These are phyloP conservation scores for Plagodis dolabraria DNA, from an alignment of 2,888 invertebrate genomes.

Conservation along the genomic window DNA sequence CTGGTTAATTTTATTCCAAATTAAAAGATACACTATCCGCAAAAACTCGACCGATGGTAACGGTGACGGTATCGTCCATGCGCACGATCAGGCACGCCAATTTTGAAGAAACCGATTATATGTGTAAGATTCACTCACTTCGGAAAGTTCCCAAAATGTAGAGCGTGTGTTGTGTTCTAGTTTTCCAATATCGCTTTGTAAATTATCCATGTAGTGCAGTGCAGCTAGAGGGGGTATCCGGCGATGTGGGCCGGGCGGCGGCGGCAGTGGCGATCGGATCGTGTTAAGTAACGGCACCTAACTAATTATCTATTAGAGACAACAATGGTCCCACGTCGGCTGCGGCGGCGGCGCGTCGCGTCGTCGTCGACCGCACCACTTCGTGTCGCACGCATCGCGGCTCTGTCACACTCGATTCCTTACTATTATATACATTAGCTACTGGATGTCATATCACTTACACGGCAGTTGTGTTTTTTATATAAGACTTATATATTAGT, in stretches of 20 bases:
- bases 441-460: no score
- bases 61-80: constrained; percentile 35
- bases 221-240: constrained; percentile 54
- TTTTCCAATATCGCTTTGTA: constrained; percentile 50
- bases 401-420: background rate
- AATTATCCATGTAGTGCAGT: constrained; percentile 50
- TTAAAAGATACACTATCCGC: background rate
- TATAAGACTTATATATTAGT: no score
- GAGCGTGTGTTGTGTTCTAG: constrained; percentile 50
- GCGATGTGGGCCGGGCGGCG: constrained; percentile 58
- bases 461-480: no score
- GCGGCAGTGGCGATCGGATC: constrained; percentile 68
- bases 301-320: constrained; percentile 81
- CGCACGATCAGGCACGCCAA: constrained; percentile 39
- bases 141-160: constrained; percentile 41
- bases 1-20: background rate
- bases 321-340: constrained; percentile 78
- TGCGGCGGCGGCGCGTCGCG: constrained; percentile 25
- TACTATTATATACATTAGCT: no score
- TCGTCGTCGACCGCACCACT: constrained; percentile 50
- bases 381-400: constrained; percentile 54
- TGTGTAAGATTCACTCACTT: constrained; percentile 33
- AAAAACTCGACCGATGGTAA: constrained; percentile 31
- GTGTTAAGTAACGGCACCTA: constrained; percentile 77
- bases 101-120: constrained; percentile 38